Evolutionary conservation across 1,140 invertebrate species (phyloP), one percentile per base, ranked within the genome.

Genomic region (Nylanderia fulva): DNA sequence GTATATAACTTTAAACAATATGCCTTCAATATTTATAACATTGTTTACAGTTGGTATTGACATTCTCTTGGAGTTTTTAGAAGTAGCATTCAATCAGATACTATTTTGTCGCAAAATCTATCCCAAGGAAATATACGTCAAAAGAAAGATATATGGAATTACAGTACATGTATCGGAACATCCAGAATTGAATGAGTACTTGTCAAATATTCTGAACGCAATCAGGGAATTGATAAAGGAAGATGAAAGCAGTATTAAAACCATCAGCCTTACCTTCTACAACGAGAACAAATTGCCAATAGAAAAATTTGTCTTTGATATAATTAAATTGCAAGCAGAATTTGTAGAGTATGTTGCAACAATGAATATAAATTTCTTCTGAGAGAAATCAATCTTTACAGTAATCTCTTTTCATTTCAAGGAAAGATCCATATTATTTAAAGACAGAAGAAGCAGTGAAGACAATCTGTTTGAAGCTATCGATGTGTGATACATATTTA

Each of bases 161-260:
- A 94, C 94, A 21, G 93, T 96, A 0, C 93, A 96, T 85, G 91
- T 95, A 69, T 96, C 95, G 45, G 93, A 95, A 61, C 96, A 96
- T 93, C 96, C 96, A 39, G 95, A 96, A 90, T 91, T 96, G 0
- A 96, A 96, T 68, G 92, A 95, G 60, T 96, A 96, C 80, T 94
- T 96, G 27, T 95, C 94, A 89, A 94, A 96, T 80, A 93, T 95
- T 84, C 86, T 96, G 4, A 95, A 91, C 86, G 93, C 92, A 61
- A 85, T 95, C 2, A 93, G 87, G 88, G 92, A 93, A 82, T 91
- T 96, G 33, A 84, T 96, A n/a, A 94, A 92, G 52, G 91, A 86
- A 58, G 93, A 94, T 85, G 89, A 92, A 63, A 90, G 91, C 1
- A 93, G 93, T 36, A 69, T 96, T 18, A 94, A 92, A 85, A 88